Base-by-base conservation (phyloP, 2,888 invertebrate species). In the Agrenia bidenticulata region DNA sequence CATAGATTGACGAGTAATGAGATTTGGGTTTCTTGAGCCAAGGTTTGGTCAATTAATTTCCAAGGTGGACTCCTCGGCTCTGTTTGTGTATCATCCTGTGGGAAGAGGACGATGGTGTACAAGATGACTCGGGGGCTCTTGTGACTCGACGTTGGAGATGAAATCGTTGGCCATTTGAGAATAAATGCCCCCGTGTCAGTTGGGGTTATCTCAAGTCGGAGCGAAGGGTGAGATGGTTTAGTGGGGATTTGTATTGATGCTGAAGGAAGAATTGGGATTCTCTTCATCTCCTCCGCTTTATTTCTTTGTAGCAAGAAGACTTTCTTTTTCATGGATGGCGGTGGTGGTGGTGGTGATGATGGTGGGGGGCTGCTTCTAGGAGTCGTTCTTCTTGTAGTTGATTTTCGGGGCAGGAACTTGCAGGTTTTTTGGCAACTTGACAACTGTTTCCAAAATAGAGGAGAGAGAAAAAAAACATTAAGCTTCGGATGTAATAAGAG, bases 31-130 rank as follows among this genome's bases (percentile, higher is more conserved):
- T 39, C 32, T 41, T 4, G 17, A 42, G 55, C 60, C 19, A 57
- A 61, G 53, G 50, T 66, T 66, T 69, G 69, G 63, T 69, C 69
- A 69, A 69, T 66, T 66, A 69, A 69, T 66, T 69, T 63, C 69
- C 66, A 66, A 60, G 59, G 23, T 7, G 59, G 64, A 64, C 58
- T 61, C 24, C 24, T 53, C 7, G 24, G 9, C 5, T 9, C 53
- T 9, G 4, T 21, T 53, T 24, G 7, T 24, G 9, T 17, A 17
- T 7, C 19, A 15, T 49, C 49, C 11, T 15, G 9, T 9, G 7
- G 49, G 49, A 49, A 11, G 2, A 57, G 17, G 4, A 57, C 32
- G 2, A 57, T 41, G 9, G n/a, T 54, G 23, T 57, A 57, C 4
- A 57, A 2, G 1, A 57, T 57, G 4, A 23, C 23, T 32, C 39